phyloP scores from a whole-genome alignment of 2,113 vertebrate genomes.

The Pelmatolapia mariae region DNA sequence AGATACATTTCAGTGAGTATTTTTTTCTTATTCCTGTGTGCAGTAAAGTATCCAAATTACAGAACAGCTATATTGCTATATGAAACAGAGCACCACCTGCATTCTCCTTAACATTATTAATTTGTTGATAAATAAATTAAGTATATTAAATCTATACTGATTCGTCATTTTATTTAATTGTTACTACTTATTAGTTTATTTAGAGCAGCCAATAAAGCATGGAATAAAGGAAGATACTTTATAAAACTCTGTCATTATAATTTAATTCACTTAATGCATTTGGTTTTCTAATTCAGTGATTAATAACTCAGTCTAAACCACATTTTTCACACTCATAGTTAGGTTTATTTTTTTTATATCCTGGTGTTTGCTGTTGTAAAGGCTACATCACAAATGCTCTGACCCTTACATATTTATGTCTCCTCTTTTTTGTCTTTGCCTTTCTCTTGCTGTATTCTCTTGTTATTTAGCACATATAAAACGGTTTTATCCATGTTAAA shows the following conservation, averaged over 20 bases:
- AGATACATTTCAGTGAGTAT: slow-evolving; percentile 3
- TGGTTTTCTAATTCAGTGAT: slow-evolving; percentile 30
- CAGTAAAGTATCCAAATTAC: slow-evolving; percentile 50
- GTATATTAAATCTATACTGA: slow-evolving; percentile 21
- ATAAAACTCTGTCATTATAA: neutral
- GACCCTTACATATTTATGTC: too few relatives aligned
- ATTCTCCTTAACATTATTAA: slow-evolving; percentile 39
- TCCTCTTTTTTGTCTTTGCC: too few relatives aligned
- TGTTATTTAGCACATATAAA: too few relatives aligned
- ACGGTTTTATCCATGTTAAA: too few relatives aligned
- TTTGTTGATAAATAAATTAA: neutral
- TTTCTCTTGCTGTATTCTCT: too few relatives aligned
- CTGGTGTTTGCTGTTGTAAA: slow-evolving; percentile 31
- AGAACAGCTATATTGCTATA: slow-evolving; percentile 24
- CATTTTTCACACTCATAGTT: slow-evolving; percentile 41
- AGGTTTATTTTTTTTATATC: slow-evolving; percentile 60
- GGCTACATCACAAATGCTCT: too few relatives aligned
- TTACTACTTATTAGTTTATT: slow-evolving; percentile 29
- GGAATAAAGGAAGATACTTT: slow-evolving; percentile 22
- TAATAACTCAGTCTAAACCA: slow-evolving; percentile 30
- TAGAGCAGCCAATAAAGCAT: slow-evolving; percentile 5
- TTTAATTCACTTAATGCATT: slow-evolving; percentile 41
- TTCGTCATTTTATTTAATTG: slow-evolving; percentile 22
- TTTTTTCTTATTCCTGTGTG: slow-evolving; percentile 37
- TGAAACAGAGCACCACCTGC: slow-evolving; percentile 10